These are phyloP conservation scores for Burhinus bistriatus DNA, from an alignment of 2,113 vertebrate genomes.

Conservation along the genomic window DNA sequence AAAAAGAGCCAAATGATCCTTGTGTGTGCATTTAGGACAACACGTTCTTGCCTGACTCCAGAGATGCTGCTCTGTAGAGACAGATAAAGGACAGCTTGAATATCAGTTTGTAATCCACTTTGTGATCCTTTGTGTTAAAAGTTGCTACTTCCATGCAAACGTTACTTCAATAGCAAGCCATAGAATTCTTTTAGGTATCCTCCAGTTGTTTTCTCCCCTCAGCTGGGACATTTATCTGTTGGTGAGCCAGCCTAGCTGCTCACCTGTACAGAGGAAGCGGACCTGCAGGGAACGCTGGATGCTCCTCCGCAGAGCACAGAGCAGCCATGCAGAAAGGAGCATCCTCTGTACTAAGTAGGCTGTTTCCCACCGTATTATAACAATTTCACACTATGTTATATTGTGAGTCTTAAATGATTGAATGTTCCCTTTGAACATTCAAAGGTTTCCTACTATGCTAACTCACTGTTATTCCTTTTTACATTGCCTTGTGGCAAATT, in stretches of 20 bases:
- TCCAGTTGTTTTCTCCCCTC: background rate
- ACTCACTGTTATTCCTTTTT: background rate
- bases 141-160: background rate
- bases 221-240: background rate
- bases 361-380: background rate
- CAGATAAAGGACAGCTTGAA: background rate
- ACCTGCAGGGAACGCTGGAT: background rate
- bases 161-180: background rate
- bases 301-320: background rate
- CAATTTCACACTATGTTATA: conserved; percentile 41
- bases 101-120: background rate
- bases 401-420: conserved; percentile 18
- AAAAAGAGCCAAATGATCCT: background rate
- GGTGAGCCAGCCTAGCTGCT: background rate
- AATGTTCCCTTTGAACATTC: conserved; percentile 45
- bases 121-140: background rate
- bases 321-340: background rate
- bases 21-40: background rate
- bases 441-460: background rate
- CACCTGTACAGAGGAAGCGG: background rate
- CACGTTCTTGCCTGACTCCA: background rate
- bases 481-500: conserved; percentile 23
- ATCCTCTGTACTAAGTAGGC: conserved; percentile 6
- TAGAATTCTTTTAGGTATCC: background rate
- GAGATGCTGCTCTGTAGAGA: background rate